Percentiles rank a stretch among this genome's conserved stretches.
Conservation (phyloP, 1,140 invertebrate species). For the Campoletis sonorensis region DNA sequence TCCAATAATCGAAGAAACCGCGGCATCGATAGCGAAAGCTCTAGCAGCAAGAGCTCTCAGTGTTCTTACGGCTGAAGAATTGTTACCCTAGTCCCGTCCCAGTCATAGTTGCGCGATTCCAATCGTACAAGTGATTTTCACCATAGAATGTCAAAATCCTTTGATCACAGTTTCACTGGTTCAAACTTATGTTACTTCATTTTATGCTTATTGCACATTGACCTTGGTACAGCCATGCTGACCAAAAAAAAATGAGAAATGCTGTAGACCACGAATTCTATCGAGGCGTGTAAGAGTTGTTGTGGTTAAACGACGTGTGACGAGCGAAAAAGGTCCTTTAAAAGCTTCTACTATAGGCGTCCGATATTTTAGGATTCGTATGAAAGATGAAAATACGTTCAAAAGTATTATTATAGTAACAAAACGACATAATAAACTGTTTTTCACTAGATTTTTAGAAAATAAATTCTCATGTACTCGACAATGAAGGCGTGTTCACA, state of each 20-base stretch:
- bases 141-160: not conserved
- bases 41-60: slow-evolving; percentile 79
- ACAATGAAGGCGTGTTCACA: no score
- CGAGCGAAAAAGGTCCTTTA: no score
- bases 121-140: not conserved
- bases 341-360: no score
- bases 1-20: slow-evolving; percentile 84
- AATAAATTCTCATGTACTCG: no score
- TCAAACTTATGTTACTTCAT: not conserved
- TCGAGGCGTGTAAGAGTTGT: no score
- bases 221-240: not conserved
- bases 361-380: no score
- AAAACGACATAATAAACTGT: no score
- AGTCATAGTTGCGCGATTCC: not conserved
- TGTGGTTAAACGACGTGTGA: no score
- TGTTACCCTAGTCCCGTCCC: slow-evolving; percentile 70
- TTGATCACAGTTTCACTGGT: not conserved
- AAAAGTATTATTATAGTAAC: no score
- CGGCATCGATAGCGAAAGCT: slow-evolving; percentile 78
- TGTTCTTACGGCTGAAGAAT: slow-evolving; percentile 78
- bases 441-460: no score
- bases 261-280: no score
- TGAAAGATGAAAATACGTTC: no score
- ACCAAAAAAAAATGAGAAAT: not conserved
- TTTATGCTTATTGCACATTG: not conserved